Evolutionary conservation across 1,140 invertebrate species (phyloP).

Genomic region (Chymomyza costata): DNA sequence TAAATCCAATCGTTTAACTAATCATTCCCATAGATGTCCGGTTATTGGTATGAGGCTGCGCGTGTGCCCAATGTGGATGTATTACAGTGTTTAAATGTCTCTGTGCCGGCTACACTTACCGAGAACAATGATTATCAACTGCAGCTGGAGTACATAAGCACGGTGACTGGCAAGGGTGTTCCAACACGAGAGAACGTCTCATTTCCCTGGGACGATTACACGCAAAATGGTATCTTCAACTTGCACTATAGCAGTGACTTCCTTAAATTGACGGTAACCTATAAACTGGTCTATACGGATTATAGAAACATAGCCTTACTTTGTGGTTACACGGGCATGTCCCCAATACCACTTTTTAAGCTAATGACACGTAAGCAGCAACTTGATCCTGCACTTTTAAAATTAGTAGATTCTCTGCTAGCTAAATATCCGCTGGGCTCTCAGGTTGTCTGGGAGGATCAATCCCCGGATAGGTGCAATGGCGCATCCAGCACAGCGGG

Average conservation of each 20-base stretch:
- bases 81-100: constrained; percentile 34
- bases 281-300: constrained; percentile 33
- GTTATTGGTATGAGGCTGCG: constrained; percentile 37
- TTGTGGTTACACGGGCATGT: constrained; percentile 33
- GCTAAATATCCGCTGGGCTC: too few species aligned
- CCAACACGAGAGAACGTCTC: constrained; percentile 12
- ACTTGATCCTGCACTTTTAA: constrained; percentile 1
- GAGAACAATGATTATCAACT: constrained; percentile 7
- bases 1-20: too few species aligned
- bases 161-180: not conserved
- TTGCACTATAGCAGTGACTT: constrained; percentile 10
- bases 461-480: constrained; percentile 35
- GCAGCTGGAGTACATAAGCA: constrained; percentile 27
- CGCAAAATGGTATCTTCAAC: constrained; percentile 23
- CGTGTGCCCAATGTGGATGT: constrained; percentile 25
- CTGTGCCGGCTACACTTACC: constrained; percentile 6
- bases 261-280: constrained; percentile 20
- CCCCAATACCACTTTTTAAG: constrained; percentile 41
- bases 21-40: constrained; percentile 31
- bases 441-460: constrained; percentile 38
- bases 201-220: constrained; percentile 29
- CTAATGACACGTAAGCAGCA: constrained; percentile 27
- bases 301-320: constrained; percentile 9
- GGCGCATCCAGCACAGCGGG: constrained; percentile 13
- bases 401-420: not conserved